Conservation (phyloP, 2,113 vertebrate species). For the Podilymbus podiceps region DNA sequence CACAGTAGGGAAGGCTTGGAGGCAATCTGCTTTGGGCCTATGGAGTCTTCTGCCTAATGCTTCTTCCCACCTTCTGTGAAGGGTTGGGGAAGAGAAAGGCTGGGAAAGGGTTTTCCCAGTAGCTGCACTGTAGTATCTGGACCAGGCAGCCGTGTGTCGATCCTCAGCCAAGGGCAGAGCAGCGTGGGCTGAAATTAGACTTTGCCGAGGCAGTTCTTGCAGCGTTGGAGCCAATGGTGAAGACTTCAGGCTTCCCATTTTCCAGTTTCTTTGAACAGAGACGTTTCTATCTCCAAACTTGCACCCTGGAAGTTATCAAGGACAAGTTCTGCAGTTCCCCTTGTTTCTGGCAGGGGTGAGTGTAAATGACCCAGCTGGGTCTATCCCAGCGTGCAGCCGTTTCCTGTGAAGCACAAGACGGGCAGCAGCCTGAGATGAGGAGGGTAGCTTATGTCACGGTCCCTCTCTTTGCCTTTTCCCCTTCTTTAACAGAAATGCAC, state of each 20-base stretch:
- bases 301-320: not conserved
- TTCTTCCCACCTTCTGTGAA: not conserved
- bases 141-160: accelerated
- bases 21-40: not conserved
- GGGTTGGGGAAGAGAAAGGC: not conserved
- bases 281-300: too few relatives aligned
- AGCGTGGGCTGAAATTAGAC: not conserved
- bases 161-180: not conserved
- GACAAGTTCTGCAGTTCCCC: not conserved
- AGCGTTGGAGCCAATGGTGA: not conserved
- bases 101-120: not conserved
- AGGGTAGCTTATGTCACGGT: accelerated
- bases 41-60: not conserved
- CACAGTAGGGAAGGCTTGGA: accelerated
- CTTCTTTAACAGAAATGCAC: not conserved
- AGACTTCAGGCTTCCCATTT: not conserved
- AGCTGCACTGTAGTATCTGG: not conserved
- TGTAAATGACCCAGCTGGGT: not conserved
- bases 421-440: not conserved
- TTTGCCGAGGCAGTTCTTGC: not conserved
- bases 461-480: not conserved
- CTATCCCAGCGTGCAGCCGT: not conserved
- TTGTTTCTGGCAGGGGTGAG: not conserved
- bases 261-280: not conserved
- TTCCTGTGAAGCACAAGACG: not conserved